Evolutionary conservation across 2,797 vertebrate species (phyloP), one percentile per base, ranked within the genome.

Genomic region (Sphenodon punctatus): DNA sequence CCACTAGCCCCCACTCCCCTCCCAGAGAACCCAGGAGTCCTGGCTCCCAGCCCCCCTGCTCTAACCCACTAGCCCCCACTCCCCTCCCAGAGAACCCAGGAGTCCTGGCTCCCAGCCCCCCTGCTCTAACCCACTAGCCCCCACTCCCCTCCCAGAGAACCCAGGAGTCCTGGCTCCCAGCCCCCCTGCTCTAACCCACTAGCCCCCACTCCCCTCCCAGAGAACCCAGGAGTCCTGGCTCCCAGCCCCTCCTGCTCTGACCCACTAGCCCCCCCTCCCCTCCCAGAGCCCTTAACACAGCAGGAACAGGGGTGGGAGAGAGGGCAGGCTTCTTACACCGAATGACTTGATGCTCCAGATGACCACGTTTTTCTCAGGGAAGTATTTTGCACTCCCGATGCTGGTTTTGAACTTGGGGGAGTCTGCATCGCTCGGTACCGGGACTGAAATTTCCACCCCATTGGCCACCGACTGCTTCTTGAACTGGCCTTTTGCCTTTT

Each of bases 401-500:
- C 97, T 98, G 86, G 97, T 97, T 95, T 98, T 99, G 91, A 99
- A 99, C 67, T 97, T 97, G 3, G 98, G 98, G 2, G 98, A 97
- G 89, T 99, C 98, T 0, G 97, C 98, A 3, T 99, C 98, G 20
- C 98, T 99, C 42, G 98, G 98, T 19, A 99, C 98, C 0, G 98
- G 98, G 45, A 99, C 96, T 2, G 94, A 86, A 38, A 99, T 97
- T 92, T 99, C 98, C 91, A 99, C 98, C 0, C 98, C 97, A 22
- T 98, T 99, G 84, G 98, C 98, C 82, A 99, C 98, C 0, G 98
- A 99, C 78, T 99, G 98, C 91, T 98, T 98, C 95, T 99, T 99
- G 93, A 99, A 99, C 81, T 99, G 98, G 1, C 97, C 97, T 92
- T 98, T 99, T 63, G 98, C 98, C 98, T 99, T 72, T n/a, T 3